Evolutionary conservation across 1,140 invertebrate species (phyloP).

Genomic region (Lucilia cuprina): DNA sequence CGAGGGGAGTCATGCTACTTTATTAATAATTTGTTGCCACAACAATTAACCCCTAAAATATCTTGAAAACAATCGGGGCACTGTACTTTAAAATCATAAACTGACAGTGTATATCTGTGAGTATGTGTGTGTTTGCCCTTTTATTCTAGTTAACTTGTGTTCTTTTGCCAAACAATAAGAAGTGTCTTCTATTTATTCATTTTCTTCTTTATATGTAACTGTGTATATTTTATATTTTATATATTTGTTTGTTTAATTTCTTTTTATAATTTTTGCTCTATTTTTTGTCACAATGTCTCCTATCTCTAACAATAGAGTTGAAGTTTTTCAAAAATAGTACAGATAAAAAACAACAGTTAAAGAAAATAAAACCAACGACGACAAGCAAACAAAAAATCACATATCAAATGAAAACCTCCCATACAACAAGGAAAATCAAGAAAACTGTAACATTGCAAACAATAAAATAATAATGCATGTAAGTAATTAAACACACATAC

Average conservation of each 20-base stretch:
- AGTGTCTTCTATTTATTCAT: not conserved
- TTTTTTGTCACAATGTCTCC: not conserved
- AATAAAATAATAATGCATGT: constrained; percentile 3
- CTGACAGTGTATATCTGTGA: not conserved
- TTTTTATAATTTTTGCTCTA: not conserved
- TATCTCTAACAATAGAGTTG: not conserved
- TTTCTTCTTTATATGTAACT: not conserved
- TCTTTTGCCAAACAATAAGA: constrained; percentile 2
- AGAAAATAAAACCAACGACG: not conserved
- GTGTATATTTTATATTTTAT: too few species aligned
- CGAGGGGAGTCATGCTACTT: too few species aligned
- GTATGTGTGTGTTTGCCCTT: not conserved
- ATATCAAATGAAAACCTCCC: not conserved
- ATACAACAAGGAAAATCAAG: not conserved
- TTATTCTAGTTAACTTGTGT: constrained; percentile 24
- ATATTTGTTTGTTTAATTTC: not conserved
- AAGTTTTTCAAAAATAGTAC: not conserved
- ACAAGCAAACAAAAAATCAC: not conserved
- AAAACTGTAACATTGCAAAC: constrained; percentile 18
- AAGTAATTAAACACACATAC: not conserved
- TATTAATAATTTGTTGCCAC: too few species aligned
- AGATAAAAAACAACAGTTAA: not conserved
- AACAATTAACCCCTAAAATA: too few species aligned
- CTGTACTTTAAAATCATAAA: not conserved
- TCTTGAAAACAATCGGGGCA: not conserved